Evolutionary conservation across 2,888 invertebrate species (phyloP).

Genomic region (Muschampia plurimacula): DNA sequence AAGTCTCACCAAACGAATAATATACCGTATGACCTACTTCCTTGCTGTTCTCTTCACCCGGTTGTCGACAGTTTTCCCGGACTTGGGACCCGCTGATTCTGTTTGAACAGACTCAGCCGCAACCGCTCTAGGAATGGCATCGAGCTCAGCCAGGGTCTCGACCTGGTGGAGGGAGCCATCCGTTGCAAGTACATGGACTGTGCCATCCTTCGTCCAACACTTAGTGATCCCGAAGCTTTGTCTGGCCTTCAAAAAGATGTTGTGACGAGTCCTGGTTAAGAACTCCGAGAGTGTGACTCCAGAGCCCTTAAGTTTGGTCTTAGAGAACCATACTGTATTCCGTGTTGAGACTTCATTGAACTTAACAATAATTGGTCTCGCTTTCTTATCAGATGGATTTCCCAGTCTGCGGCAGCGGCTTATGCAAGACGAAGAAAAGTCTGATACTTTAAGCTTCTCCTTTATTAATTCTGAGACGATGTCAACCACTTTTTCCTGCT

Average conservation of each 20-base stretch:
- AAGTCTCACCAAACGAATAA: too few relatives aligned
- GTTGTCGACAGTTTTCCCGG: too few relatives aligned
- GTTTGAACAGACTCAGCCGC: background rate
- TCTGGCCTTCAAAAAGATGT: slow-evolving; percentile 33
- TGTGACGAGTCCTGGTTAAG: slow-evolving; percentile 28
- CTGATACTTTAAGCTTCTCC: slow-evolving; percentile 26
- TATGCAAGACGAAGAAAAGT: background rate
- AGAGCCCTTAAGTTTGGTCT: slow-evolving; percentile 28
- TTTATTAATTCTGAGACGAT: slow-evolving; percentile 5
- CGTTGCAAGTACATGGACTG: slow-evolving; percentile 13
- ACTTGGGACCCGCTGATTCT: background rate
- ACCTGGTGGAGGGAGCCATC: slow-evolving; percentile 32
- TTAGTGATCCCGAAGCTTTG: slow-evolving; percentile 27
- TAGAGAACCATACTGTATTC: slow-evolving; percentile 29
- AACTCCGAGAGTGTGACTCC: slow-evolving; percentile 40
- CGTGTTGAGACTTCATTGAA: slow-evolving; percentile 1
- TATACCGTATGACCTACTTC: too few relatives aligned
- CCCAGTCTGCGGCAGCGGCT: slow-evolving; percentile 25
- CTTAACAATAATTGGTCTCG: slow-evolving; percentile 29
- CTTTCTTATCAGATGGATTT: background rate
- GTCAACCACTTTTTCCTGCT: slow-evolving; percentile 20
- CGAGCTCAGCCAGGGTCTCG: slow-evolving; percentile 24
- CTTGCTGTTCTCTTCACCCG: background rate
- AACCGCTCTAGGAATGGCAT: slow-evolving; percentile 1
- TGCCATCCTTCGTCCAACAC: slow-evolving; percentile 39